Evolutionary conservation across 2,113 vertebrate species (phyloP), one percentile per base, ranked within the genome.

Genomic region (Tursiops truncatus): DNA sequence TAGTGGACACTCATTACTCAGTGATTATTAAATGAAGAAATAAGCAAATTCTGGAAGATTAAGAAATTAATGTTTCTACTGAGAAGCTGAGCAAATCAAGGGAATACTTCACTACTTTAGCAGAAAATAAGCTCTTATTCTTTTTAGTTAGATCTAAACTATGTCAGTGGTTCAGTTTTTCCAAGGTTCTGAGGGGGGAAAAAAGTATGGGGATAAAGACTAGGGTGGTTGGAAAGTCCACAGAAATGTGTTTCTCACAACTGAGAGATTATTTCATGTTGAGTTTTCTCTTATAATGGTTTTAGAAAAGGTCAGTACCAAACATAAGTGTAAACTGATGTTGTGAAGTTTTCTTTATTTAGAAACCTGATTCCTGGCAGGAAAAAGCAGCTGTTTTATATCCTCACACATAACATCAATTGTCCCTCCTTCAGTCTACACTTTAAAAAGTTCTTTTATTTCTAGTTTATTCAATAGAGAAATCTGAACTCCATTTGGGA

Each of bases 301-400:
- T 91, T 95, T 82, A 50, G 70, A 71, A 88, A 96, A 90, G 73
- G 56, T 94, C 88, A 95, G 13, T 68, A 70, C 74, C 89, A 96
- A 88, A 94, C 67, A 28, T 44, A 81, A 77, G 50, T 53, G 56
- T 86, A 89, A 96, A 82, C 60, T 89, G 80, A 67, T 92, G 23
- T 33, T 79, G 44, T 60, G 31, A 58, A 80, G 44, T 82, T 91
- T 92, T 88, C 93, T 85, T 81, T 91, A 85, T 82, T 95, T 92
- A 83, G 89, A 94, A 96, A 93, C 23, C 6, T 58, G 93, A 76
- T 53, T 92, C 77, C 33, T 60, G 28, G 44, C 14, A 5, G 38
- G 31, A 88, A 83, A 88, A 70, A 89, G 38, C 8, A 71, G 7
- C 53, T 83, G 41, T 80, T 90, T 96, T 76, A 63, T n/a, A 10